Conservation (phyloP, 2,888 invertebrate genomes). For the Chymomyza procnemis region DNA sequence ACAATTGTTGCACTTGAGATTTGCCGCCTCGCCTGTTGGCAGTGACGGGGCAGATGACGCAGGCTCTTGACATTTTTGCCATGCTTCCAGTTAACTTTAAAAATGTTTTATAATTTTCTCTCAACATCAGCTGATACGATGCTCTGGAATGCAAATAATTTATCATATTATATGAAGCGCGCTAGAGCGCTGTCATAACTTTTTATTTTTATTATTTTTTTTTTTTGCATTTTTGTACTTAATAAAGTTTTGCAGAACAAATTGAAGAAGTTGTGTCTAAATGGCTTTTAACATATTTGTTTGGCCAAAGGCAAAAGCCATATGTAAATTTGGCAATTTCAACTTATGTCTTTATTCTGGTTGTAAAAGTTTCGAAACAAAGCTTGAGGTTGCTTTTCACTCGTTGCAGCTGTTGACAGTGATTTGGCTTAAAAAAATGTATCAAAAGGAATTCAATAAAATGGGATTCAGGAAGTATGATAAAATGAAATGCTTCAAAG, state of each 20-base stretch:
- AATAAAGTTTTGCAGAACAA: conserved; percentile 21
- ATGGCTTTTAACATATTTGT: conserved; percentile 41
- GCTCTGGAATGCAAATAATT: conserved; percentile 10
- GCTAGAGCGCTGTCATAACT: background rate
- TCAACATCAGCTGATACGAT: background rate
- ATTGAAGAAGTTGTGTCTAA: background rate
- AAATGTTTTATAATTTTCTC: conserved; percentile 31
- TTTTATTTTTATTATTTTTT: background rate
- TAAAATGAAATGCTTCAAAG: no score
- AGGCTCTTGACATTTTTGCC: background rate
- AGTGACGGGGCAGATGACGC: background rate
- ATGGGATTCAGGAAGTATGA: background rate
- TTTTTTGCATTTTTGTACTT: background rate
- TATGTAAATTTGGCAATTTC: conserved; percentile 19
- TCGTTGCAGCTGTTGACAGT: conserved; percentile 31
- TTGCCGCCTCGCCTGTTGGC: conserved; percentile 2
- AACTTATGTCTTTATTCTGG: conserved; percentile 41
- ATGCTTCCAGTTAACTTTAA: conserved; percentile 27
- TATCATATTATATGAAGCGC: conserved; percentile 17
- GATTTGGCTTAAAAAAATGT: conserved; percentile 22
- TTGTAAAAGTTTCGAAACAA: conserved; percentile 5
- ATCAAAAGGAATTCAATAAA: conserved; percentile 29
- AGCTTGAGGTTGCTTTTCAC: background rate
- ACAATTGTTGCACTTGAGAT: conserved; percentile 29
- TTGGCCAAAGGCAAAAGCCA: conserved; percentile 30